A percentile compares a stretch with the other conserved stretches of the same genome.
Conservation (phyloP, 2,888 invertebrate genomes). For the Thera britannica region DNA sequence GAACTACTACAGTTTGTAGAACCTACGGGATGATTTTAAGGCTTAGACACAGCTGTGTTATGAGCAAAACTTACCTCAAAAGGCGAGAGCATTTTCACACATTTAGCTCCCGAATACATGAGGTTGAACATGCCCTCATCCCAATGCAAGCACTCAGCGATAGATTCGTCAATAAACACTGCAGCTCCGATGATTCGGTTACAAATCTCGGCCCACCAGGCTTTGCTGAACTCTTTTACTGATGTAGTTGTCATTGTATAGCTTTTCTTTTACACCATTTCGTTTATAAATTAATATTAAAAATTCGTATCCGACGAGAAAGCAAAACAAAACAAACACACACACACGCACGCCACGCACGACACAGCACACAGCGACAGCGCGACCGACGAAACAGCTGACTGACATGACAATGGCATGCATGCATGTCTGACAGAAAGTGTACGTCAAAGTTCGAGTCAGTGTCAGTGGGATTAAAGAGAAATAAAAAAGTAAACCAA, state of each 20-base stretch:
- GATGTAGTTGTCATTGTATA: slow-evolving; percentile 54
- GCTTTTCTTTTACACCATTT: slow-evolving; percentile 6
- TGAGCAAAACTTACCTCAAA: slow-evolving; percentile 78
- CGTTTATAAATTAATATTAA: not conserved
- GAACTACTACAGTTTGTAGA: no score
- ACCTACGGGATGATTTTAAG: no score
- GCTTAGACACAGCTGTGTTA: not conserved
- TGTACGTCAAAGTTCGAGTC: no score
- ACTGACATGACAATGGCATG: no score
- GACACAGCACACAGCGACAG: no score
- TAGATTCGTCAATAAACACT: slow-evolving; percentile 86
- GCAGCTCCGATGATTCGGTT: slow-evolving; percentile 85
- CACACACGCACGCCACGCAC: no score
- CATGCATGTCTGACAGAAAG: no score
- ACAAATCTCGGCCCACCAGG: slow-evolving; percentile 86
- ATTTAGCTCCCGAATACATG: slow-evolving; percentile 85
- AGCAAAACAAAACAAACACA: not conserved
- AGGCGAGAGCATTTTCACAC: slow-evolving; percentile 87
- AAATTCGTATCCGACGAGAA: not conserved
- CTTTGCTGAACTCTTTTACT: slow-evolving; percentile 75
- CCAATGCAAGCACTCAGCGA: slow-evolving; percentile 89
- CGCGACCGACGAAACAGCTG: no score
- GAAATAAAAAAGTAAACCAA: no score
- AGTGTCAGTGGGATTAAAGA: no score
- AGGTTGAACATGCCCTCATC: slow-evolving; percentile 86